Conservation (phyloP, 2,888 invertebrate species). For the Rhorus exstirpatorius region DNA sequence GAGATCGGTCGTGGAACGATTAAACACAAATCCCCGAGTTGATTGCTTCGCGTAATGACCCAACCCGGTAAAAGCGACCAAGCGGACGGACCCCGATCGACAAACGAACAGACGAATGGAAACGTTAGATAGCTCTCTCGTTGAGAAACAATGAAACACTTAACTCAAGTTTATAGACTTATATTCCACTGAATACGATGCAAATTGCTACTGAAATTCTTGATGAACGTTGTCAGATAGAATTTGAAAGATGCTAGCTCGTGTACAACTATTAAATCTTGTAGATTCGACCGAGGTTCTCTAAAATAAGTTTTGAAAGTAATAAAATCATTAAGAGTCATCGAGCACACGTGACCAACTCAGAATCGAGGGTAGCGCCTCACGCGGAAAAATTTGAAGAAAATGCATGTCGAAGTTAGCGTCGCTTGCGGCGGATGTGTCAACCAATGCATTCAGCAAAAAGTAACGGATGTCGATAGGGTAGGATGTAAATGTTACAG, state of each 20-base stretch:
- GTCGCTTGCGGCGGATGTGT: too few species aligned
- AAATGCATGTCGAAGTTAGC: too few species aligned
- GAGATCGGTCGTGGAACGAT: constrained; percentile 72
- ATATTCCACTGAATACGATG: constrained; percentile 22
- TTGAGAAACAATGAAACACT: constrained; percentile 44
- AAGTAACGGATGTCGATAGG: too few species aligned
- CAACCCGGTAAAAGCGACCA: constrained; percentile 49
- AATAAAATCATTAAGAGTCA: too few species aligned
- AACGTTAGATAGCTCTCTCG: constrained; percentile 30
- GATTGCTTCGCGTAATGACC: constrained; percentile 75
- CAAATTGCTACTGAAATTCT: constrained; percentile 42
- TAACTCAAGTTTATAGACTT: constrained; percentile 44
- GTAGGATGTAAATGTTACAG: too few species aligned
- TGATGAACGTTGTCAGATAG: constrained; percentile 4
- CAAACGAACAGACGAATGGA: constrained; percentile 43
- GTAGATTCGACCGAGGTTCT: not conserved
- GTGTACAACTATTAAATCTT: not conserved
- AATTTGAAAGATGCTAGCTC: constrained; percentile 4
- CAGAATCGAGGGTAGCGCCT: too few species aligned
- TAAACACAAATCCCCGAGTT: constrained; percentile 77
- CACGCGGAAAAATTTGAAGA: too few species aligned
- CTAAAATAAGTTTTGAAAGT: not conserved
- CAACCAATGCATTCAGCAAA: too few species aligned
- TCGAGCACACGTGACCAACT: too few species aligned
- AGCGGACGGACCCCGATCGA: constrained; percentile 51